Evolutionary conservation across 2,113 vertebrate genomes (phyloP), one percentile per base, ranked within the genome.

Genomic region (Arothron firmamentum): DNA sequence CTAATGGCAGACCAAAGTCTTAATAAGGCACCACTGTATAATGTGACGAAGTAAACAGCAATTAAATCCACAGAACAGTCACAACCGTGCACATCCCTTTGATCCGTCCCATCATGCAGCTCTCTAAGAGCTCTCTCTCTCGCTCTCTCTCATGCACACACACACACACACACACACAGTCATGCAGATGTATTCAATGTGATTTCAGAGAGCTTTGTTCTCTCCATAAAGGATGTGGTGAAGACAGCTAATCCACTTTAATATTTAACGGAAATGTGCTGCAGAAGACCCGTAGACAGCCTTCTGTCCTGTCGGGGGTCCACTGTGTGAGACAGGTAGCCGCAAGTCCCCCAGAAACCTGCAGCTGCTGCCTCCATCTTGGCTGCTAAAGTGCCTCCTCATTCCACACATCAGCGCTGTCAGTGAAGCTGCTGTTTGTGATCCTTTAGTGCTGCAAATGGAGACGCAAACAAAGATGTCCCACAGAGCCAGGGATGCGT

Each of bases 41-140:
- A 90, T 88, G 70, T 78, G 74, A 77, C 56, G 46, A 86, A 86
- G 83, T 84, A 86, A 88, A 86, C 72, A 87, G 77, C 85, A 85
- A 83, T 90, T 87, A 87, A 67, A 83, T 71, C 41, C 68, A 84
- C 78, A 80, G 73, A 82, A 82, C 71, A 66, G 75, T 74, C 62
- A 65, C 56, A 74, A 74, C 71, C 59, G 72, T 72, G 54, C 52
- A 2, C 41, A 64, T 78, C 19, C 41, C 74, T 87, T 89, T 90
- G 84, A 89, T 89, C 79, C 85, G 70, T 12, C 53, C 59, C 70
- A 50, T 66, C 73, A 49, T 38, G 54, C 56, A 56, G 61, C 17
- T 79, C 67, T 62, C 62, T 80, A 56, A 52, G 52, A 61, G 56
- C 54, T 60, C 10, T 14, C 21, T 52, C 50, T 50, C 54, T 60